These are phyloP conservation scores for Bombyx mandarina DNA, from an alignment of 1,140 invertebrate genomes.

Conservation along the genomic window DNA sequence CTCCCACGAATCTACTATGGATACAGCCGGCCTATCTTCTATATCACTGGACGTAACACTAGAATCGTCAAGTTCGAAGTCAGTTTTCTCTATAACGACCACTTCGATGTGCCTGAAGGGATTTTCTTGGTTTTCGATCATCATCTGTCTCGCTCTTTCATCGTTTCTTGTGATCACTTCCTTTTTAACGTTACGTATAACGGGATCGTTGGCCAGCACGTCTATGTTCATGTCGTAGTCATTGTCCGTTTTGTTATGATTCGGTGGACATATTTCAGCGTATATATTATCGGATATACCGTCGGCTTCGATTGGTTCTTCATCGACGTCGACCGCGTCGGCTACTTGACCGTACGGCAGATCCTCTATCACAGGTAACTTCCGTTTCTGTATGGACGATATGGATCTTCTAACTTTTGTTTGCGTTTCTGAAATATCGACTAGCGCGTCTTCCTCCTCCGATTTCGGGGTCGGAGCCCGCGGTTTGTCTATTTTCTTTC, in stretches of 20 bases:
- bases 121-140: constrained; percentile 56
- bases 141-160: constrained; percentile 55
- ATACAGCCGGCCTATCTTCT: constrained; percentile 56
- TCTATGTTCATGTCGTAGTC: constrained; percentile 57
- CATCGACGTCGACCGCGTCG: constrained; percentile 56
- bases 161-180: constrained; percentile 59
- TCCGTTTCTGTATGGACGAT: constrained; percentile 67
- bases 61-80: constrained; percentile 56
- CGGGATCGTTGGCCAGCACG: constrained; percentile 55
- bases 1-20: constrained; percentile 61
- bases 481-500: constrained; percentile 61
- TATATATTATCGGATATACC: constrained; percentile 73
- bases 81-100: constrained; percentile 66
- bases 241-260: constrained; percentile 42
- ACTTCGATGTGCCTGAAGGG: constrained; percentile 70
- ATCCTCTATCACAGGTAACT: constrained; percentile 69
- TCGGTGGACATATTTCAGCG: constrained; percentile 72
- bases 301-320: constrained; percentile 62
- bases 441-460: constrained; percentile 47
- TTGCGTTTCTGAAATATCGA: constrained; percentile 55
- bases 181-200: constrained; percentile 64
- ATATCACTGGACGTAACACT: constrained; percentile 53
- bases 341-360: constrained; percentile 68
- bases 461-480: constrained; percentile 58
- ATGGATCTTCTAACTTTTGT: constrained; percentile 62